Evolutionary conservation across 2,113 vertebrate species (phyloP).

Genomic region (Aramus guarauna): DNA sequence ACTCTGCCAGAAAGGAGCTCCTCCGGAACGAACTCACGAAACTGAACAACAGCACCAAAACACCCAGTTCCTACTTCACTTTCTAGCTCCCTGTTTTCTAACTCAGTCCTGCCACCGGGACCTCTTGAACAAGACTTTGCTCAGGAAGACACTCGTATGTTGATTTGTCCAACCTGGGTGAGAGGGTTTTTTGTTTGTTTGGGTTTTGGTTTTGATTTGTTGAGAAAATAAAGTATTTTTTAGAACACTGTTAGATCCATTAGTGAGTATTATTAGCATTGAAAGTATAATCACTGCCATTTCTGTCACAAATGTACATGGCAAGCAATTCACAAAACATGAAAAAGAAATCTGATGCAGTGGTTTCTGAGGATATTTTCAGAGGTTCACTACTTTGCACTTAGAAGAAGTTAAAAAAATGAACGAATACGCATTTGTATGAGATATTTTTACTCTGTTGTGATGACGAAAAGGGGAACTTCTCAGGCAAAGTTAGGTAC

Average conservation of each 20-base stretch:
- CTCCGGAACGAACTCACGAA: not conserved
- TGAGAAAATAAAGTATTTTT: not conserved
- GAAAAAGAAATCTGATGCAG: not conserved
- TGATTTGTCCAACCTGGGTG: no score
- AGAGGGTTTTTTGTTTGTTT: not conserved
- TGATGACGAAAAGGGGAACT: not conserved
- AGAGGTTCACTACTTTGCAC: not conserved
- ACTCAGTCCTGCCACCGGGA: not conserved
- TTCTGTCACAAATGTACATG: not conserved
- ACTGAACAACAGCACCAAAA: no score
- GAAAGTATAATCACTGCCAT: not conserved
- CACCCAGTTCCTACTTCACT: no score
- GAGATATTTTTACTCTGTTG: not conserved
- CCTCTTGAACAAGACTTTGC: not conserved
- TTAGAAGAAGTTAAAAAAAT: conserved; percentile 30
- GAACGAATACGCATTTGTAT: not conserved
- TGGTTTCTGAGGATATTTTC: conserved; percentile 12
- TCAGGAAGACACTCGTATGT: rapidly evolving
- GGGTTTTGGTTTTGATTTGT: not conserved
- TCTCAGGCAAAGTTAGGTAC: not conserved
- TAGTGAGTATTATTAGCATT: not conserved
- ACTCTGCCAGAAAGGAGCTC: not conserved
- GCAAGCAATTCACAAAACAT: conserved; percentile 38
- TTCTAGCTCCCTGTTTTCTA: not conserved
- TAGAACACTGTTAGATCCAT: not conserved